A percentile compares a stretch with the other conserved stretches of the same genome.
Conservation (phyloP, 2,888 invertebrate genomes). For the Drosophila paramelanica region DNA sequence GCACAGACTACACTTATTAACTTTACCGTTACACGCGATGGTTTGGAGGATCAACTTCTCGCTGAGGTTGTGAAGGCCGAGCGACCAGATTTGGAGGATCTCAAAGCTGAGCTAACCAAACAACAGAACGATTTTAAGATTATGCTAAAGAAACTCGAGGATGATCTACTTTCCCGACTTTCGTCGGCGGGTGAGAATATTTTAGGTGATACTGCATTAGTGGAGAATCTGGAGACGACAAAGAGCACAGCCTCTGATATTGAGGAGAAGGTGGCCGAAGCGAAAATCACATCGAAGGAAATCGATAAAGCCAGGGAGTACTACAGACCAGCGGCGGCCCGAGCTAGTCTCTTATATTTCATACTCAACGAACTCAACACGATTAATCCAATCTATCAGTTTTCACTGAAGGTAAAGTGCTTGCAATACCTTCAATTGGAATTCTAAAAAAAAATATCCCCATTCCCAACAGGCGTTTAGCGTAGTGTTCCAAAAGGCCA, state of each 20-base stretch:
- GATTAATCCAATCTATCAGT: slow-evolving; percentile 98
- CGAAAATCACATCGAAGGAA: slow-evolving; percentile 95
- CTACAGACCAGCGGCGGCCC: slow-evolving; percentile 91
- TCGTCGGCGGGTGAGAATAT: slow-evolving; percentile 97
- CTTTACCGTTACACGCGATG: slow-evolving; percentile 98
- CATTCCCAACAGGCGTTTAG: slow-evolving; percentile 91
- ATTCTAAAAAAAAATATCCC: not conserved
- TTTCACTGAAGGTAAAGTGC: slow-evolving; percentile 92
- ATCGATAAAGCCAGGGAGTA: slow-evolving; percentile 97
- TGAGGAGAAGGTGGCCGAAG: slow-evolving; percentile 96
- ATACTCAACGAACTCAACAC: slow-evolving; percentile 97
- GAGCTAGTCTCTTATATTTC: slow-evolving; percentile 97
- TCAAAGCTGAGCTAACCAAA: slow-evolving; percentile 97
- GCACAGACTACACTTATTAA: slow-evolving; percentile 98
- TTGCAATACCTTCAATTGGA: not conserved
- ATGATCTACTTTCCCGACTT: slow-evolving; percentile 94
- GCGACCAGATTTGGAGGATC: slow-evolving; percentile 96
- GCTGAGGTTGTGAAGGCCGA: slow-evolving; percentile 99
- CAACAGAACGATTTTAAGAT: slow-evolving; percentile 99
- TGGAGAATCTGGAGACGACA: slow-evolving; percentile 98
- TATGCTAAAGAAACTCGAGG: slow-evolving; percentile 95
- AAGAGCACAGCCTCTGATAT: slow-evolving; percentile 98
- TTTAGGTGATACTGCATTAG: slow-evolving; percentile 96
- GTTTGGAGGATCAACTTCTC: slow-evolving; percentile 96
- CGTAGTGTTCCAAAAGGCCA: slow-evolving; percentile 98